Percentiles rank a stretch among this genome's conserved stretches.
Conservation (phyloP, 2,888 invertebrate genomes). For the Acrocera orbiculus region DNA sequence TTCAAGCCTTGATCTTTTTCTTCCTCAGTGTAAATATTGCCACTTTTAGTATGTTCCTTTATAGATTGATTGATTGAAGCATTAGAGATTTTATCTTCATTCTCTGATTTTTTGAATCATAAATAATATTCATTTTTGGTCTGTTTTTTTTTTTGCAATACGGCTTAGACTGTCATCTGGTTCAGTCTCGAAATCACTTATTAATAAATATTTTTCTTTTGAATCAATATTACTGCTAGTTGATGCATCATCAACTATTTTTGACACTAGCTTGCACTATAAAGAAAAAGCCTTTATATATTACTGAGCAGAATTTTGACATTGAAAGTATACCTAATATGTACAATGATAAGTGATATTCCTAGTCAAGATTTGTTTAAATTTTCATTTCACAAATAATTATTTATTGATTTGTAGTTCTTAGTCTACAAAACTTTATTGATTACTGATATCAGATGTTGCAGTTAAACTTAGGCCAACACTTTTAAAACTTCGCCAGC, state of each 20-base stretch:
- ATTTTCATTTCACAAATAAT: background rate
- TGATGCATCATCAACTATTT: background rate
- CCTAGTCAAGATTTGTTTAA: background rate
- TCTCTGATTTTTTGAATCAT: background rate
- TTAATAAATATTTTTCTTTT: background rate
- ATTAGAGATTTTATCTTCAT: background rate
- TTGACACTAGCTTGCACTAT: background rate
- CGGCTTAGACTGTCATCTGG: background rate
- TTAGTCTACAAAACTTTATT: background rate
- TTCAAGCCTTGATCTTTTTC: too few relatives aligned
- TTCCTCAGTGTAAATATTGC: too few relatives aligned
- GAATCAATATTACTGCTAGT: background rate
- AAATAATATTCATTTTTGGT: background rate
- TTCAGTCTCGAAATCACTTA: background rate
- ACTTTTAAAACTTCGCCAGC: too few relatives aligned
- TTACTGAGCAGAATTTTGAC: background rate
- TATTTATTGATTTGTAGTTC: background rate
- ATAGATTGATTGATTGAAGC: background rate
- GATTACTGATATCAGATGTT: conserved; percentile 2
- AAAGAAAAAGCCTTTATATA: too few relatives aligned
- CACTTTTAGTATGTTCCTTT: too few relatives aligned
- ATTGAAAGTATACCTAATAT: background rate
- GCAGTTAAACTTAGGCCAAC: too few relatives aligned
- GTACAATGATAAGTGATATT: background rate
- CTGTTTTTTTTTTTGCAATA: background rate